Evolutionary conservation across 2,797 vertebrate genomes (phyloP), one percentile per base, ranked within the genome.

Genomic region (Amblyopsis hoosieri): DNA sequence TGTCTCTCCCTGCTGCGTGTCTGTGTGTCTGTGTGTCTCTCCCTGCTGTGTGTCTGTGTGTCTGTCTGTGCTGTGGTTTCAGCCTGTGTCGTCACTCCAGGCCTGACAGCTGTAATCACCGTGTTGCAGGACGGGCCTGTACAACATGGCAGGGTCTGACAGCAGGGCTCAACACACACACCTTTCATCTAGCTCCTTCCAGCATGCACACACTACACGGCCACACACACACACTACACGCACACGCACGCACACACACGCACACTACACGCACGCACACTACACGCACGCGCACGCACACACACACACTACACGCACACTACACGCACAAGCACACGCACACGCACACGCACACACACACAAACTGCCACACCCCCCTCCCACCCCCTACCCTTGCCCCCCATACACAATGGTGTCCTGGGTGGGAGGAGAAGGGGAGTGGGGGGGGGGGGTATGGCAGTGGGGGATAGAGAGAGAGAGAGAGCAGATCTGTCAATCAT

Each of bases 71-170:
- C 85, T 86, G 85, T 81, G 84, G 86, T 90, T 91, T 87, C 87
- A 89, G 76, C 63, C 76, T 81, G 64, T 91, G 87, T 90, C 90
- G 88, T 90, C 89, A 91, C 86, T 89, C 88, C 89, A 87, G 72
- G 89, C 87, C 83, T 77, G 89, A 90, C 90, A 91, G 82, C 85
- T 82, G 80, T 86, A 89, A 90, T 88, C 89, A 89, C 88, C 78
- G 80, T 78, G 85, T 78, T 73, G 82, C 88, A 84, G 87, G 74
- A 80, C 87, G 77, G 74, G 85, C 82, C 90, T 91, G 90, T 92
- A 90, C 88, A 90, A 92, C 91, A 92, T 92, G 91, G 89, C 89
- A 88, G 82, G 77, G 84, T 87, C 85, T 90, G 90, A 91, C 89
- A 91, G 89, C 75, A 56, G 70, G 78, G 88, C 84, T 90, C 85